A percentile compares a stretch with the other conserved stretches of the same genome.
Evolutionary conservation across 2,797 vertebrate species (phyloP).

Genomic region (Acipenser oxyrinchus): DNA sequence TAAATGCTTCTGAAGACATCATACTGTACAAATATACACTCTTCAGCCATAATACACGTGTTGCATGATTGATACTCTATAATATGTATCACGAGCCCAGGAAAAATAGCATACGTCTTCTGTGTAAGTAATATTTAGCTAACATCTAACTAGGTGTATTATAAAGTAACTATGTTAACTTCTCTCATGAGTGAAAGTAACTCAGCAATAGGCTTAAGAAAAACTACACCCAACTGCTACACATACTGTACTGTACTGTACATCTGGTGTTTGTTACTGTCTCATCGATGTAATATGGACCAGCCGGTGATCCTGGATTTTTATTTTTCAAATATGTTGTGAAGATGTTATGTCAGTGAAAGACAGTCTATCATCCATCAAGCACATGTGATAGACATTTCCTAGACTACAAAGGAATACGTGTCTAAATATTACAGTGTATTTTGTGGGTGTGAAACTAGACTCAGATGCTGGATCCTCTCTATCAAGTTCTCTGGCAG

Average conservation of each 20-base stretch:
- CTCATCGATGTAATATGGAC: conserved; percentile 15
- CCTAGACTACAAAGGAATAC: conserved; percentile 17
- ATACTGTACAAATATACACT: conserved; percentile 28
- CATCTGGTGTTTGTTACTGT: conserved; percentile 12
- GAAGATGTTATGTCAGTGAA: conserved; percentile 6
- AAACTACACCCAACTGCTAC: neutral
- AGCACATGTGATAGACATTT: conserved; percentile 19
- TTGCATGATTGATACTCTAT: conserved; percentile 43
- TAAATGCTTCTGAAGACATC: conserved; percentile 21
- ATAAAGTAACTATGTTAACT: conserved; percentile 18
- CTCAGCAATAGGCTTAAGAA: conserved; percentile 16
- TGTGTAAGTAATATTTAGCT: conserved; percentile 25
- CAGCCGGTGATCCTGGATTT: conserved; percentile 13
- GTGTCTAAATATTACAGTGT: conserved; percentile 32
- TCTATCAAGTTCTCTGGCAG: conserved; percentile 11
- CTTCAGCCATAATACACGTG: conserved; percentile 41
- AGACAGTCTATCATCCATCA: conserved; percentile 17
- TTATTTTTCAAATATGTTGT: conserved; percentile 6
- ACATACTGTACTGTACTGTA: conserved; percentile 8
- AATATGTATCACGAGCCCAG: conserved; percentile 10
- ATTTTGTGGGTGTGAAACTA: conserved; percentile 39
- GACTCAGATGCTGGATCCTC: conserved; percentile 27
- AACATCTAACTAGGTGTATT: conserved; percentile 18
- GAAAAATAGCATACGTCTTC: conserved; percentile 15
- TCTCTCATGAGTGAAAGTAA: conserved; percentile 10